phyloP scores from a whole-genome alignment of 1,140 invertebrate species.

The Drosophila watanabei region DNA sequence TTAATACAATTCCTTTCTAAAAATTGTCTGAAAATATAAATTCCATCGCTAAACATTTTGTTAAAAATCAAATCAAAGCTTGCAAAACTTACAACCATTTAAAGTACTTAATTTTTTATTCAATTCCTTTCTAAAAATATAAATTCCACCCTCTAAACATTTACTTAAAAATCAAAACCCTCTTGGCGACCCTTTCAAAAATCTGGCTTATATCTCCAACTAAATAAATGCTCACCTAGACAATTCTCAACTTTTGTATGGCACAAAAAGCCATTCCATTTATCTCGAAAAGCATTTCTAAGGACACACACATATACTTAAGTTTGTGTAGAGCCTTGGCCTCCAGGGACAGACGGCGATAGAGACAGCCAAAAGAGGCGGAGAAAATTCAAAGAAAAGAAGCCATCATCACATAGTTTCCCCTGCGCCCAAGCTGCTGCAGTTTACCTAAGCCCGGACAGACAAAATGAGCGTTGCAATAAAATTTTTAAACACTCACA shows the following conservation, averaged over 20 bases:
- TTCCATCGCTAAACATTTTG: no score
- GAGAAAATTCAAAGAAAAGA: slow-evolving; percentile 29
- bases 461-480: slow-evolving; percentile 67
- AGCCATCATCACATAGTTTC: slow-evolving; percentile 45
- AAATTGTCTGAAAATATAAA: no score
- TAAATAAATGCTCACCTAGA: slow-evolving; percentile 9
- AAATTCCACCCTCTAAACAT: background rate
- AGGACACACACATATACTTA: background rate
- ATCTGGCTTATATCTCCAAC: slow-evolving; percentile 19
- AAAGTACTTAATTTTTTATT: background rate
- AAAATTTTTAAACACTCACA: slow-evolving; percentile 66
- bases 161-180: background rate
- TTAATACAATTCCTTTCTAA: background rate
- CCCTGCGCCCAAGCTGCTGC: slow-evolving; percentile 24
- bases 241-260: slow-evolving; percentile 17
- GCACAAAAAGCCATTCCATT: slow-evolving; percentile 36
- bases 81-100: background rate
- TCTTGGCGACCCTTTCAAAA: background rate
- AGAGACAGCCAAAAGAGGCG: slow-evolving; percentile 2
- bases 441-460: slow-evolving; percentile 52
- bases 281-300: slow-evolving; percentile 30
- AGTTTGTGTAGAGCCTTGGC: slow-evolving; percentile 23
- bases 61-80: no score
- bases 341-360: slow-evolving; percentile 26
- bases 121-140: background rate